Evolutionary conservation across 2,113 vertebrate species (phyloP), one percentile per base, ranked within the genome.

Genomic region (Shinisaurus crocodilurus): DNA sequence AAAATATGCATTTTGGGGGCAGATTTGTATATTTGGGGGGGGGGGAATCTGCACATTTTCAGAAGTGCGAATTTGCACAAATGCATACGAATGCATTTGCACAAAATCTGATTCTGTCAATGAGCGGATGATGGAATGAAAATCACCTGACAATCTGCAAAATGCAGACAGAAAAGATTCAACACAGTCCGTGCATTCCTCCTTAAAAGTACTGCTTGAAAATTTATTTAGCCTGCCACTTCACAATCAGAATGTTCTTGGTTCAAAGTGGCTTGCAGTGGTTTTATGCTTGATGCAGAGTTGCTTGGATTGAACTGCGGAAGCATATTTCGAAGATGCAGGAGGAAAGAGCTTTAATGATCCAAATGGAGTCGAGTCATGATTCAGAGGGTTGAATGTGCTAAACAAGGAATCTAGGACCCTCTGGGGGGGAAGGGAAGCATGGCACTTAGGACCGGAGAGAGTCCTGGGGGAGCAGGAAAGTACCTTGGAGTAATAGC

Each of bases 391-490:
- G 69, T 82, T 29, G 50, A 87, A 82, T 13, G 9, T 0, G 69
- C 40, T 6, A 70, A 72, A 5, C 45, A 60, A 67, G 70, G 0
- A 81, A 70, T 10, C n/a, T 32, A n/a, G 0, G 86, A 92, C 84
- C 85, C 89, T 92, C 91, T 89, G 1, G 80, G 91, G 87, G 87
- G 87, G 83, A 69, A 86, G 90, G 92, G 89, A 86, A 40, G 18
- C 25, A 89, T 63, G 76, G 43, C 82, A 91, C 90, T 90, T 88
- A 92, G 85, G 85, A 82, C 74, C 45, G 43, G 89, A 92, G 43
- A 88, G 85, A 92, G 83, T 67, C 81, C 37, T 0, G 83, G 60
- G 82, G 77, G 54, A 86, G 65, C 67, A 87, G 0, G 77, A 74
- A 87, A 86, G 75, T 88, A 88, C 70, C 80, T 79, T 2, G 25